Conservation (phyloP, 2,797 vertebrate species). For the Sebastiscus albofasciatus region DNA sequence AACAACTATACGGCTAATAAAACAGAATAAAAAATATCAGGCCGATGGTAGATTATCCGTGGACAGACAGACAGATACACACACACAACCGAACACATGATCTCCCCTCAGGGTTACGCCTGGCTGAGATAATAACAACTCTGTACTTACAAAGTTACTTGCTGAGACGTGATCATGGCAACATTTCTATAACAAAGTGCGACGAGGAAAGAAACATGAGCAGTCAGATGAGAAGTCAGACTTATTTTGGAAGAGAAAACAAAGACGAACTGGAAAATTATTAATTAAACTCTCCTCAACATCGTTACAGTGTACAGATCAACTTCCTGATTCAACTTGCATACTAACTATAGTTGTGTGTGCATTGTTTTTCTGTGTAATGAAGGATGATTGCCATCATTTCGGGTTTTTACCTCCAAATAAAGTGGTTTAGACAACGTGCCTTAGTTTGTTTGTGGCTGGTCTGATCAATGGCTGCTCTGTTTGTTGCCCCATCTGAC, state of each 20-base stretch:
- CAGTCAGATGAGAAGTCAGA: background rate
- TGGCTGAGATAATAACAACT: background rate
- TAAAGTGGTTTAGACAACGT: background rate
- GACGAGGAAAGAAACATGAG: background rate
- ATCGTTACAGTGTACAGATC: background rate
- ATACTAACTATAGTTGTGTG: background rate
- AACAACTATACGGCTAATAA: background rate
- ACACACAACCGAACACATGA: background rate
- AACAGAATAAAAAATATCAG: background rate
- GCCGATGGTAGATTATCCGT: background rate
- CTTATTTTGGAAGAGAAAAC: background rate
- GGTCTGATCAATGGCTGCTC: background rate
- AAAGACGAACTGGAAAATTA: background rate
- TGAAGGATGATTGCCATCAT: background rate
- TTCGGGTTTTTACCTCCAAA: background rate
- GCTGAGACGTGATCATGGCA: background rate
- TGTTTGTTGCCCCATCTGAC: background rate
- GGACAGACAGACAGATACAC: background rate
- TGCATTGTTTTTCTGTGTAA: background rate
- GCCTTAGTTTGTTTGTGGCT: background rate
- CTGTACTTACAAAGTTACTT: background rate
- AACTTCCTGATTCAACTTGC: background rate
- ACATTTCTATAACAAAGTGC: background rate
- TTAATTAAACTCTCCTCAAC: background rate
- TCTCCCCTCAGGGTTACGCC: background rate